These are phyloP conservation scores for Cephus cinctus DNA, from an alignment of 1,140 invertebrate genomes.

Conservation along the genomic window DNA sequence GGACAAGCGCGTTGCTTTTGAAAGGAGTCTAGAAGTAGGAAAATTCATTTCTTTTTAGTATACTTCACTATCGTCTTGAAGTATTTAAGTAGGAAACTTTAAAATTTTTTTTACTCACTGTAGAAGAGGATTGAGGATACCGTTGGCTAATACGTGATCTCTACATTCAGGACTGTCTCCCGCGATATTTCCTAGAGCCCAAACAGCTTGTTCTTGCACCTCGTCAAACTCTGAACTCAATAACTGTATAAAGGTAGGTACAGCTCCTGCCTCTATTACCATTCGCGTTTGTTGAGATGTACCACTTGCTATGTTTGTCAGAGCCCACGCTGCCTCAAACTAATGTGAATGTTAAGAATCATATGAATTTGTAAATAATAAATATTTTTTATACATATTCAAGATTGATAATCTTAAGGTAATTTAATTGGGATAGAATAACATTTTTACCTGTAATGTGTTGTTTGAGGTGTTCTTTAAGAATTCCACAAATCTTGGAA, in stretches of 20 bases:
- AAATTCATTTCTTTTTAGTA: background rate
- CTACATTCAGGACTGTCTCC: slow-evolving; percentile 92
- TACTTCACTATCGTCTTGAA: slow-evolving; percentile 16
- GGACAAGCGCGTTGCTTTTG: slow-evolving; percentile 78
- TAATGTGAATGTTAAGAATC: too few relatives aligned
- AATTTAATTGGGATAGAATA: slow-evolving; percentile 3
- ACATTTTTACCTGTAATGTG: slow-evolving; percentile 74
- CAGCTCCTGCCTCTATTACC: slow-evolving; percentile 92
- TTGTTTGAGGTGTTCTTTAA: slow-evolving; percentile 80
- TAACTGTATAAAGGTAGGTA: slow-evolving; percentile 87
- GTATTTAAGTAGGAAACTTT: background rate
- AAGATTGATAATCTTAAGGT: slow-evolving; percentile 6
- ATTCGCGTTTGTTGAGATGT: slow-evolving; percentile 90
- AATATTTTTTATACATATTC: slow-evolving; percentile 9
- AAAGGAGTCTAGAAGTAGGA: slow-evolving; percentile 68
- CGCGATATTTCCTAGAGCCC: slow-evolving; percentile 96
- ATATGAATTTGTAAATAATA: slow-evolving; percentile 21
- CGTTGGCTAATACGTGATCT: slow-evolving; percentile 85
- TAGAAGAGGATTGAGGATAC: slow-evolving; percentile 84
- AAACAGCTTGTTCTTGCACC: slow-evolving; percentile 95
- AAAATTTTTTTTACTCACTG: slow-evolving; percentile 65
- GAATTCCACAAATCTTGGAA: slow-evolving; percentile 95
- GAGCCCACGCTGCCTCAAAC: slow-evolving; percentile 98
- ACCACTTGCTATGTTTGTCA: slow-evolving; percentile 98
- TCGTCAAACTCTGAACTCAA: slow-evolving; percentile 83